These are phyloP conservation scores for Melanotaenia maccullochi DNA, from an alignment of 2,797 vertebrate species.

Conservation along the genomic window DNA sequence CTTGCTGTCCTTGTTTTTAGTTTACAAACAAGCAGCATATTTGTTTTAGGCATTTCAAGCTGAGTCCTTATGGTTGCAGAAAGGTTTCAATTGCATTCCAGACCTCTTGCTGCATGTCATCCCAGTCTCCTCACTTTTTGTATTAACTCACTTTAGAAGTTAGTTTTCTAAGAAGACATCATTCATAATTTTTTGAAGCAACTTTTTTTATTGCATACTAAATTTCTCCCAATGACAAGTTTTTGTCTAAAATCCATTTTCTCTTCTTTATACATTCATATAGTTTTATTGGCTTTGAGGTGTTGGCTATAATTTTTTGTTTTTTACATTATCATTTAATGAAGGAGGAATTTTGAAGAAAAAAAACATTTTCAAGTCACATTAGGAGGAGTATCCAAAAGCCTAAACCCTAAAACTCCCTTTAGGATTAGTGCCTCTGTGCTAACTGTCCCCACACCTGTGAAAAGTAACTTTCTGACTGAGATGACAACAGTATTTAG, in stretches of 20 bases:
- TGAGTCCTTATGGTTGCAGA: not conserved
- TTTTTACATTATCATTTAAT: not conserved
- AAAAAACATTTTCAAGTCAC: not conserved
- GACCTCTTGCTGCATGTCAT: not conserved
- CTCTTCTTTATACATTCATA: no score
- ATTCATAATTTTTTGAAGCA: no score
- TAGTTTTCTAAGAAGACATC: no score
- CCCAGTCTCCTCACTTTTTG: not conserved
- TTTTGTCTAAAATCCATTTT: no score
- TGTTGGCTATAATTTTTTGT: not conserved
- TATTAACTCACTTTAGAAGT: not conserved
- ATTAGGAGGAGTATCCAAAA: not conserved
- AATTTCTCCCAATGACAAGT: no score
- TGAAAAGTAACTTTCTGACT: conserved; percentile 6
- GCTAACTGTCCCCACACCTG: not conserved
- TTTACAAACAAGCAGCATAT: not conserved
- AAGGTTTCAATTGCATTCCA: not conserved
- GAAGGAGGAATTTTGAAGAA: no score
- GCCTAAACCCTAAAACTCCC: not conserved
- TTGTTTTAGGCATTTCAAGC: not conserved
- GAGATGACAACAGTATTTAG: conserved; percentile 2
- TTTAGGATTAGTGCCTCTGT: not conserved
- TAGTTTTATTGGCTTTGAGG: no score
- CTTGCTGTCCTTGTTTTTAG: not conserved
- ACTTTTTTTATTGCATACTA: no score